Evolutionary conservation across 2,888 invertebrate species (phyloP).

Genomic region (Cataglyphis rosenhaueri): DNA sequence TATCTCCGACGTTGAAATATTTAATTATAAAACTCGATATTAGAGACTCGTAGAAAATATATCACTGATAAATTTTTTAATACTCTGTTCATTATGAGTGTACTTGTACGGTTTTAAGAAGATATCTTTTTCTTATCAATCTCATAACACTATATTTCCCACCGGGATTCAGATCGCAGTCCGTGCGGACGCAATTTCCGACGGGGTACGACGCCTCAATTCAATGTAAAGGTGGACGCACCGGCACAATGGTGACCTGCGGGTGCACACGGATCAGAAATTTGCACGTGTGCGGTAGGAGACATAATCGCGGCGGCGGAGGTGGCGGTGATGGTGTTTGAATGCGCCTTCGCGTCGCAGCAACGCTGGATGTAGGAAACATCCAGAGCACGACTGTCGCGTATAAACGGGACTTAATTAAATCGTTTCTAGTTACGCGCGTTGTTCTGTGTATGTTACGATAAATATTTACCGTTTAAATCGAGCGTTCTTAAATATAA

Average conservation of each 20-base stretch:
- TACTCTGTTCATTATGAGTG: not conserved
- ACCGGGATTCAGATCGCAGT: slow-evolving; percentile 22
- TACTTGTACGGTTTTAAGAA: not conserved
- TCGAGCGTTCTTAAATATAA: not conserved
- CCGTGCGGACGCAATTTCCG: slow-evolving; percentile 69
- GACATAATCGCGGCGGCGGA: slow-evolving; percentile 40
- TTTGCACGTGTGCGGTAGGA: slow-evolving; percentile 20
- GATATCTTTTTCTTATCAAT: not conserved
- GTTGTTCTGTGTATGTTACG: not conserved
- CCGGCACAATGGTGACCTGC: slow-evolving; percentile 13
- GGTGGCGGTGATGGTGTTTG: slow-evolving; percentile 52
- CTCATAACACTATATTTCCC: not conserved
- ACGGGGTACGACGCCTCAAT: slow-evolving; percentile 65
- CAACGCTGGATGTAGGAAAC: slow-evolving; percentile 13
- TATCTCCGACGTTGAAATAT: not conserved
- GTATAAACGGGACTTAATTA: slow-evolving; percentile 61
- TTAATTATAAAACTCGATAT: not conserved
- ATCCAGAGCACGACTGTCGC: slow-evolving; percentile 15
- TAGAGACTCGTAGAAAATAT: not conserved
- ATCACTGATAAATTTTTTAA: not conserved
- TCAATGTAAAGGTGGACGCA: slow-evolving; percentile 64
- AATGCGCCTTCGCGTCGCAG: slow-evolving; percentile 64
- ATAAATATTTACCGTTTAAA: slow-evolving; percentile 24
- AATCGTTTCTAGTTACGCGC: slow-evolving; percentile 17
- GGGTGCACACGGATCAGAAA: slow-evolving; percentile 16